These are phyloP conservation scores for Sphaeridia pumilis DNA, from an alignment of 2,888 invertebrate species.

Conservation along the genomic window DNA sequence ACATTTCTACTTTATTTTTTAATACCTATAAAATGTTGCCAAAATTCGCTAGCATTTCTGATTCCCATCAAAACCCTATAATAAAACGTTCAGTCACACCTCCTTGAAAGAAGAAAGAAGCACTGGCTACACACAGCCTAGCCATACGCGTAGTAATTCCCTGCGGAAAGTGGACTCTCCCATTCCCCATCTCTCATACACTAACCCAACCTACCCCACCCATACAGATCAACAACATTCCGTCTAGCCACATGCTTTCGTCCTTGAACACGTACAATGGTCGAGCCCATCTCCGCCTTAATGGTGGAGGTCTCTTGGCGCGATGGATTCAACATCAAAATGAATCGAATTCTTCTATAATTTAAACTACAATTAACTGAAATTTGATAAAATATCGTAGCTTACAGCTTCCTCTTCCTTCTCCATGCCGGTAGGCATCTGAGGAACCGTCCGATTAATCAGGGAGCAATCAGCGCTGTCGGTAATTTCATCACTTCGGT, in stretches of 20 bases:
- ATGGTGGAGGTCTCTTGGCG: too few species aligned
- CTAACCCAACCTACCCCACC: not conserved
- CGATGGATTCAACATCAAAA: slow-evolving; percentile 11
- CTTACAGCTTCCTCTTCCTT: slow-evolving; percentile 99
- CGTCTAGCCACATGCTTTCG: not conserved
- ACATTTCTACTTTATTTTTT: too few species aligned
- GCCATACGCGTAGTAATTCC: not conserved
- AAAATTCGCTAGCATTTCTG: too few species aligned
- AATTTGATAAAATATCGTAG: slow-evolving; percentile 44
- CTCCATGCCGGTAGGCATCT: slow-evolving; percentile 99
- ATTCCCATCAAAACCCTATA: too few species aligned
- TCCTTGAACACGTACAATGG: too few species aligned
- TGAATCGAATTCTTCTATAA: slow-evolving; percentile 17
- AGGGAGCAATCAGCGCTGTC: slow-evolving; percentile 98
- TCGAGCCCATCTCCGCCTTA: too few species aligned
- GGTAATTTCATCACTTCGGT: slow-evolving; percentile 93
- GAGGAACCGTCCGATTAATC: slow-evolving; percentile 97
- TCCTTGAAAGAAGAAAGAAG: too few species aligned
- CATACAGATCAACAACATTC: not conserved
- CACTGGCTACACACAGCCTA: too few species aligned
- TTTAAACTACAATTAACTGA: slow-evolving; percentile 18
- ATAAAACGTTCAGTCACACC: too few species aligned
- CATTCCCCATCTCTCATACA: too few species aligned
- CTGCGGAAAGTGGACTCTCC: slow-evolving; percentile 1
- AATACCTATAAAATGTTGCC: too few species aligned